Evolutionary conservation across 2,797 vertebrate genomes (phyloP).

Genomic region (Pangasius krempfi): DNA sequence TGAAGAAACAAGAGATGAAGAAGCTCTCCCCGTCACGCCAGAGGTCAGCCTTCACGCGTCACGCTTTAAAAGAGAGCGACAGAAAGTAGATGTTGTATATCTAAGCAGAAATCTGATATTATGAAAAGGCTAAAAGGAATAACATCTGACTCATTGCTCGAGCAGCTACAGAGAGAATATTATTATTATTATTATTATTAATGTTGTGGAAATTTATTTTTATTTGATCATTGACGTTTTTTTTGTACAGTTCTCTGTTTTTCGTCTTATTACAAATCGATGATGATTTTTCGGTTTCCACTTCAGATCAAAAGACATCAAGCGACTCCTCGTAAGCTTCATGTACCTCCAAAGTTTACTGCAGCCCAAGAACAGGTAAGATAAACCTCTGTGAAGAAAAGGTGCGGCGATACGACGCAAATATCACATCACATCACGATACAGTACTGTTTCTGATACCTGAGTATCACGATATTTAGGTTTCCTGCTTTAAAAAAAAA

Average conservation of each 20-base stretch:
- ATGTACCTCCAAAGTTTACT: slow-evolving; percentile 96
- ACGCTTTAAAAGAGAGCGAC: neutral
- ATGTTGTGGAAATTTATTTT: neutral
- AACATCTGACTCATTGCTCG: neutral
- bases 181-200: neutral
- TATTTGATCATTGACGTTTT: neutral
- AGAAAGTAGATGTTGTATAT: neutral
- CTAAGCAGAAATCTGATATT: neutral
- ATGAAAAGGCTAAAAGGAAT: neutral
- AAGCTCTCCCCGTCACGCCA: slow-evolving; percentile 91
- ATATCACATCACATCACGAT: neutral
- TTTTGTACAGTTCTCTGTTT: neutral
- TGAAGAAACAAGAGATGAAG: slow-evolving; percentile 91
- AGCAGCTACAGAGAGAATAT: neutral
- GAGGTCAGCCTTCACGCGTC: slow-evolving; percentile 72
- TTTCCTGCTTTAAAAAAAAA: neutral
- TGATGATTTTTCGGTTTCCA: neutral
- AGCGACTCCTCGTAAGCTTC: slow-evolving; percentile 93
- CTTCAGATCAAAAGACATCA: slow-evolving; percentile 92
- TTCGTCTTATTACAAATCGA: neutral
- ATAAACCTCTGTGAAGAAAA: neutral
- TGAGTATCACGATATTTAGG: neutral
- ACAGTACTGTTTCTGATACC: neutral
- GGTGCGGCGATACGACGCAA: no score
- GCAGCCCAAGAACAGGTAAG: slow-evolving; percentile 94